Conservation (phyloP, 2,113 vertebrate genomes). For the Pseudopipra pipra region DNA sequence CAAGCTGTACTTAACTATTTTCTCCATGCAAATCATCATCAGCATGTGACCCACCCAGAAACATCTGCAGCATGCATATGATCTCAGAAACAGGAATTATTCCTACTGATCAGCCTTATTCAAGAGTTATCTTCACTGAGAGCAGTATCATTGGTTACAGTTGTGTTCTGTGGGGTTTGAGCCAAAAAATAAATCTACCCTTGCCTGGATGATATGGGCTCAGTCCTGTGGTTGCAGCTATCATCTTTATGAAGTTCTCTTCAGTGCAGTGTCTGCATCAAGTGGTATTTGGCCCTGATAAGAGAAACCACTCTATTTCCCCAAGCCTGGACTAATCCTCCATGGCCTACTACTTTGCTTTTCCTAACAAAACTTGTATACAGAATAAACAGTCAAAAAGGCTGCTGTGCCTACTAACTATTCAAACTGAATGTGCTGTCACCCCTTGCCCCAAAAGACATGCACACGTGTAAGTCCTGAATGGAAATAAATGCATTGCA, state of each 20-base stretch:
- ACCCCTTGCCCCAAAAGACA: background rate
- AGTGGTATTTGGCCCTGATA: background rate
- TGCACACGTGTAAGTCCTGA: background rate
- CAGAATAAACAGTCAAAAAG: background rate
- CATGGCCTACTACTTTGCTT: background rate
- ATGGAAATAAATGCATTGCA: background rate
- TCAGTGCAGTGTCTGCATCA: background rate
- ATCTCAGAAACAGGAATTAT: background rate
- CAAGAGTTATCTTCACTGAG: background rate
- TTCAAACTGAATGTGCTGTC: background rate
- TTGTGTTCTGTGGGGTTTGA: background rate
- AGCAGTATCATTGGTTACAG: background rate
- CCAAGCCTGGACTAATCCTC: background rate
- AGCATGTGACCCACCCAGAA: slow-evolving; percentile 14
- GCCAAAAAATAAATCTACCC: background rate
- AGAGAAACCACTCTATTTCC: background rate
- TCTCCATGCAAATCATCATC: background rate
- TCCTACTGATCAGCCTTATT: background rate
- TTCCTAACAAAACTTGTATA: background rate
- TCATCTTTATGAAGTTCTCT: background rate
- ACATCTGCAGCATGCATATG: background rate
- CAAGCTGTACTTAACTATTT: background rate
- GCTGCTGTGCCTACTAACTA: background rate
- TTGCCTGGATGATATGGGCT: background rate
- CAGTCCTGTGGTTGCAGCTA: background rate